Percentiles rank a stretch among this genome's conserved stretches.
Conservation (phyloP, 2,113 vertebrate genomes). For the human region GRCh38 chr6:82328001-82328500, state of each 20-base stretch:
- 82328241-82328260: background rate
- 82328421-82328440: background rate
- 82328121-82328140: background rate
- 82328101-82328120: background rate
- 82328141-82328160: background rate
- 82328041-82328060: background rate
- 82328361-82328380: background rate
- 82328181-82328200: background rate
- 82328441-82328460: background rate
- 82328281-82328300: background rate
- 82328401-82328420: background rate
- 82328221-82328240: background rate
- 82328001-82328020: background rate
- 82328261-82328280: background rate
- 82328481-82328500: background rate
- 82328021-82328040: background rate
- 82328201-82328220: background rate
- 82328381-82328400: background rate
- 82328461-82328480: background rate
- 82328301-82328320: background rate
- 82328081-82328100: background rate
- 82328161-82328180: background rate
- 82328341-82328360: background rate
- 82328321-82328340: background rate
- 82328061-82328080: background rate